Evolutionary conservation across 2,113 vertebrate genomes (phyloP), one percentile per base, ranked within the genome.

Genomic region (Psettodes erumei): DNA sequence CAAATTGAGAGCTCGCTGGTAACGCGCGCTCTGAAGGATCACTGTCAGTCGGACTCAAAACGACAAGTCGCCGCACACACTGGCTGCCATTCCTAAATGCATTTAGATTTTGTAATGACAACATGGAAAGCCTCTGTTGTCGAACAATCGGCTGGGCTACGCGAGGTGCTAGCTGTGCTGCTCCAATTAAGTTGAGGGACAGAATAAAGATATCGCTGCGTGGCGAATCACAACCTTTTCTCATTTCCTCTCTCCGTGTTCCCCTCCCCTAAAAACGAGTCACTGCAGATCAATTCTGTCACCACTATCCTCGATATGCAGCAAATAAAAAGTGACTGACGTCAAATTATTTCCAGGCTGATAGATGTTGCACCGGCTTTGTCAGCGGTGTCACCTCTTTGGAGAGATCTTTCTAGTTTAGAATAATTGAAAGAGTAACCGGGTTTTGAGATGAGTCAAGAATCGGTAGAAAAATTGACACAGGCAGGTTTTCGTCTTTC

Each of bases 361-460:
- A 93, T 90, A 90, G 90, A 92, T 90, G 88, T 86, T 85, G 85
- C 84, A 77, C 69, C 74, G 75, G 86, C 88, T 92, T 91, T 93
- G 91, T 92, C 89, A 87, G 87, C 56, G 87, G 86, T 91, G 89
- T 89, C 89, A 84, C 80, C 79, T 86, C 77, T 84, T 86, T 65
- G 83, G 79, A 85, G 83, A 56, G 69, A 84, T 88, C 77, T 88
- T 81, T 91, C 79, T 79, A 81, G 87, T 91, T 90, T 65, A 47
- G 71, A 89, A 88, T 94, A 93, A 94, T 93, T 94, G 90, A 93
- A 93, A 93, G 91, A 88, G 84, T 83, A 91, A 90, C 85, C 71
- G 82, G 71, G 73, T 83, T 90, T 89, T 88, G 75, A 80, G 79
- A 79, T 13, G 15, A 83, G 77, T 90, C 60, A 48, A 47, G 42